Conservation (phyloP, 1,140 invertebrate genomes). For the Eurytemora carolleeae region DNA sequence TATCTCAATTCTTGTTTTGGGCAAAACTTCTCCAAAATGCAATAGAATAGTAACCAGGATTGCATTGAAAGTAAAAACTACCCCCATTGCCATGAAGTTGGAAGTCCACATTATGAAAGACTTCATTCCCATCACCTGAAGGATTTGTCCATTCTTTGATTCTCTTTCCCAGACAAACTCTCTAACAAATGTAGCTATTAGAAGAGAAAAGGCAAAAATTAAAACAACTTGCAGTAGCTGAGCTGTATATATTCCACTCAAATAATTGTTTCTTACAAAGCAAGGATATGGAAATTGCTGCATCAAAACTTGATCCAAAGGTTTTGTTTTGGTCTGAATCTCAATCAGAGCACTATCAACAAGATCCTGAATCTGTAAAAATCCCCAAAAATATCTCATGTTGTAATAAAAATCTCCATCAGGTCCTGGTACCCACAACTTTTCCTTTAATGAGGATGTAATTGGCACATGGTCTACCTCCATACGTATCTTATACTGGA, state of each 20-base stretch:
- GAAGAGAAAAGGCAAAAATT: slow-evolving; percentile 1
- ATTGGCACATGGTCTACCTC: not conserved
- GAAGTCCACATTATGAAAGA: slow-evolving; percentile 1
- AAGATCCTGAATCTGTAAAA: slow-evolving; percentile 5
- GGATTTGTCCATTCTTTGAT: not conserved
- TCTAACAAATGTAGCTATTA: not conserved
- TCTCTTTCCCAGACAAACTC: slow-evolving; percentile 6
- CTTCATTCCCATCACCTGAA: slow-evolving; percentile 8
- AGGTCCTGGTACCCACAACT: slow-evolving; percentile 9
- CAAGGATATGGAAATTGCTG: slow-evolving; percentile 13
- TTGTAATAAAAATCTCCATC: not conserved
- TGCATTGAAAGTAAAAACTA: not conserved
- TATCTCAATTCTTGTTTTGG: not conserved
- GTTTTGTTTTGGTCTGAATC: not conserved
- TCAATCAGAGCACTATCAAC: not conserved
- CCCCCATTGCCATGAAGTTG: not conserved
- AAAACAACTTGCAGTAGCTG: not conserved
- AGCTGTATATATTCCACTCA: slow-evolving; percentile 1
- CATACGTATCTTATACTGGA: slow-evolving; percentile 9
- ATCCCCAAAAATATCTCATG: slow-evolving; percentile 6
- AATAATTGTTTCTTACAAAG: slow-evolving; percentile 11
- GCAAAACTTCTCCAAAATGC: not conserved
- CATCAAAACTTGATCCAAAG: not conserved
- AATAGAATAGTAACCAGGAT: not conserved
- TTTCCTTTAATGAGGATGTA: not conserved